Conservation (phyloP, 2,113 vertebrate species). For the Syrmaticus mikado region DNA sequence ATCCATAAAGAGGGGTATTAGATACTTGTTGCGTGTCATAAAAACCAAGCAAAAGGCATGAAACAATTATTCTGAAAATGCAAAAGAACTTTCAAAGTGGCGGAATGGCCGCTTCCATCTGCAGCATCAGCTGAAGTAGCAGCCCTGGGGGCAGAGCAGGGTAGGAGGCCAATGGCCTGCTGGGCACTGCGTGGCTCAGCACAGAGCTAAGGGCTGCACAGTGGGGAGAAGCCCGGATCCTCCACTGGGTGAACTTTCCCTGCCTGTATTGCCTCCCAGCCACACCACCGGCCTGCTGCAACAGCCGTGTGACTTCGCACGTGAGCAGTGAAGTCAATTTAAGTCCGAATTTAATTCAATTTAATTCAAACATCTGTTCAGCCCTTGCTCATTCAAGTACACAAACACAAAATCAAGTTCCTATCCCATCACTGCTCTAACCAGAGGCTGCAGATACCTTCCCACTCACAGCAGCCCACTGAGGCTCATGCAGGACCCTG, state of each 20-base stretch:
- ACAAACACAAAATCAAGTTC: neutral
- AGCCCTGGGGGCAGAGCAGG: neutral
- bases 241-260: neutral
- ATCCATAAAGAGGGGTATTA: conserved; percentile 19
- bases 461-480: neutral
- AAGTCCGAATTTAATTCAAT: neutral
- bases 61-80: neutral
- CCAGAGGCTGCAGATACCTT: neutral
- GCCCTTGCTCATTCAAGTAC: neutral
- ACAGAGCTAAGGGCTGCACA: neutral
- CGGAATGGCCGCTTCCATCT: rapidly evolving
- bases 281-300: neutral
- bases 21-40: neutral
- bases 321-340: neutral
- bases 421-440: neutral
- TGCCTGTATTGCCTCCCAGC: neutral
- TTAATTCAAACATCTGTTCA: neutral
- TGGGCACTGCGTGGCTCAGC: neutral
- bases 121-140: neutral
- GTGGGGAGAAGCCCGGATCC: neutral
- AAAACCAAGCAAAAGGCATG: neutral
- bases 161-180: rapidly evolving
- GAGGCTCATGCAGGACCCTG: neutral
- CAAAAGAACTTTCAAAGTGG: neutral
- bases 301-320: neutral